These are phyloP conservation scores for Nomia melanderi DNA, from an alignment of 1,140 invertebrate species.

Conservation along the genomic window DNA sequence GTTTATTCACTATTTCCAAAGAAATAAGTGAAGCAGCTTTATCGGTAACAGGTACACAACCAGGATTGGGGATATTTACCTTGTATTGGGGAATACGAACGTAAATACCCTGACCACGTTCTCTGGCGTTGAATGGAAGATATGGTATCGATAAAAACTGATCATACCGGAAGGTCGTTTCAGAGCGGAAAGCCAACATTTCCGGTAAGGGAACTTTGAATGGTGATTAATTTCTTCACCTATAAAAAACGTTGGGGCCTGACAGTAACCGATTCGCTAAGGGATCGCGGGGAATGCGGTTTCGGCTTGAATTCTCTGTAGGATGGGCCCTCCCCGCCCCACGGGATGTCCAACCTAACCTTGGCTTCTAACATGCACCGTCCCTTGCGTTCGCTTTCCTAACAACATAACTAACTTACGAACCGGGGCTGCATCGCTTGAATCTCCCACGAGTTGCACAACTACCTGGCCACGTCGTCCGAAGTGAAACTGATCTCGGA, in stretches of 20 bases:
- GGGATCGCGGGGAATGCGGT: constrained; percentile 48
- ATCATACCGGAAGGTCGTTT: background rate
- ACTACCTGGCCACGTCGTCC: constrained; percentile 1
- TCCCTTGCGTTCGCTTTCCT: constrained; percentile 20
- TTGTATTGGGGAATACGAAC: too few species aligned
- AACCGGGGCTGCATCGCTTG: constrained; percentile 2
- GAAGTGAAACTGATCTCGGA: constrained; percentile 16
- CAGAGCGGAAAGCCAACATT: background rate
- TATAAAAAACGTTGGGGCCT: background rate
- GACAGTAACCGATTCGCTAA: constrained; percentile 50
- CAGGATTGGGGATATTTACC: too few species aligned
- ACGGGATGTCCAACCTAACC: constrained; percentile 18
- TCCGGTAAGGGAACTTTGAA: constrained; percentile 33
- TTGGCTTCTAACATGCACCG: constrained; percentile 13
- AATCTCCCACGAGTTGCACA: constrained; percentile 30
- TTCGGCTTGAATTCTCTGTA: constrained; percentile 34
- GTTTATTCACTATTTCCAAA: too few species aligned
- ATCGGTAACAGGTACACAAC: too few species aligned
- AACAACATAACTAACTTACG: constrained; percentile 40
- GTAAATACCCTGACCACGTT: too few species aligned
- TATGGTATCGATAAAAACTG: background rate
- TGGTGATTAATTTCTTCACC: constrained; percentile 56
- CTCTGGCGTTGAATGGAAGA: too few species aligned
- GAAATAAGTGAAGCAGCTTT: too few species aligned
- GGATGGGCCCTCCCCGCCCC: constrained; percentile 1